These are phyloP conservation scores for Xerus rutilus DNA, from an alignment of 2,797 vertebrate genomes.

Conservation along the genomic window DNA sequence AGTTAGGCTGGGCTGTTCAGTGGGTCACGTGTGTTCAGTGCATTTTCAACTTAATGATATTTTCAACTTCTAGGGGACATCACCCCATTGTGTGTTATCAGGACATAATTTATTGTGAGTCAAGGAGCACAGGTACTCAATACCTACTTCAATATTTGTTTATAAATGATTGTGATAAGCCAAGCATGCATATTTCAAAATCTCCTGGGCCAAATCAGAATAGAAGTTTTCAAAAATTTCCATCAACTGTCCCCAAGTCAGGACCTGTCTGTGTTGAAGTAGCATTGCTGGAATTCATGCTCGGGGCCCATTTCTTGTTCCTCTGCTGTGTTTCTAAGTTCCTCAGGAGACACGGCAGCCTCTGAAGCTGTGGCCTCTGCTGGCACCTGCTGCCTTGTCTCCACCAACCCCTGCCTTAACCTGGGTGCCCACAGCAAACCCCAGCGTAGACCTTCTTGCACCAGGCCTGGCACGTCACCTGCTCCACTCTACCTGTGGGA, in stretches of 20 bases:
- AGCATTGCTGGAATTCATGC: not conserved
- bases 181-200: not conserved
- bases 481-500: not conserved
- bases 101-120: no score
- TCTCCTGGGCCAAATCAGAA: not conserved
- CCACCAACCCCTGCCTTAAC: rapidly evolving
- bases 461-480: rapidly evolving
- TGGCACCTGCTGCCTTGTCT: not conserved
- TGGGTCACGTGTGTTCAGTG: no score
- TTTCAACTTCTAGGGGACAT: not conserved
- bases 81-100: not conserved
- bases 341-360: not conserved
- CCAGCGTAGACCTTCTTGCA: rapidly evolving
- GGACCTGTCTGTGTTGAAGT: not conserved
- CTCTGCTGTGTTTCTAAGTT: not conserved
- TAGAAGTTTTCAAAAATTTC: not conserved
- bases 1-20: not conserved
- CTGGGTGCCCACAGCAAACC: not conserved
- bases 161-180: not conserved
- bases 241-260: not conserved
- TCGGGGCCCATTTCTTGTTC: not conserved
- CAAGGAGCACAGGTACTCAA: not conserved
- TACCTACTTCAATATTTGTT: not conserved
- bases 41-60: not conserved
- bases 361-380: rapidly evolving